Base-by-base conservation (phyloP, 2,113 vertebrate species). In the Cololabis saira region DNA sequence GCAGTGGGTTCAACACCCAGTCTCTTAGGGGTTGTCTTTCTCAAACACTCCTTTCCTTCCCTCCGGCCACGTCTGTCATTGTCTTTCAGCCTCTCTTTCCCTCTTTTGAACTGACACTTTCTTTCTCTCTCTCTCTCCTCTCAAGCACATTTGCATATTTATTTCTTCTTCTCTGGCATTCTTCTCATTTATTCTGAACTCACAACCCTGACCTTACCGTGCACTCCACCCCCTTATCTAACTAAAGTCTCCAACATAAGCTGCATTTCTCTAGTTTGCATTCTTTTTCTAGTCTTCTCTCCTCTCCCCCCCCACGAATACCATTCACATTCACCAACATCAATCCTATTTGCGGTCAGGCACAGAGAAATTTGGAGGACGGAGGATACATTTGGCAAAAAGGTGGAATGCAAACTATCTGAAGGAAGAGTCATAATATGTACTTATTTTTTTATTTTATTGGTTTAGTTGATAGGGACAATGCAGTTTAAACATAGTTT, bases 11-110 rank as follows among this genome's bases (percentile, higher is more conserved):
- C 87, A 90, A 55, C 15, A 6, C 18, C 44, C 67, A 74, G 78
- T 86, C 80, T 90, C 85, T 81, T 73, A 72, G 85, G 86, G 72
- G 59, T 78, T 82, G 84, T 85, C 80, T 85, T 74, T 85, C 71
- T 88, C 81, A 86, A 86, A 76, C 24, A 58, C 70, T 82, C 51
- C 71, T 84, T 79, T 67, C 74, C 78, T 89, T 76, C 86, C 87
- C 87, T 82, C 52, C 17, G 70, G 89, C 83, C 80, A 80, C 57
- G 70, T 89, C 84, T 83, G 83, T 83, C 75, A 87, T 84, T 85
- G 78, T 78, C 81, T 80, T 56, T 83, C 59, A 57, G 70, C 61
- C 67, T 61, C 52, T 67, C 73, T 47, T 21, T 71, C 33, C 53
- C 17, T 66, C 61, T 71, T 74, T 77, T 53, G 18, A 80, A 70